A percentile compares a stretch with the other conserved stretches of the same genome.
Evolutionary conservation across 2,888 invertebrate genomes (phyloP).

Genomic region (Mimachlamys varia): DNA sequence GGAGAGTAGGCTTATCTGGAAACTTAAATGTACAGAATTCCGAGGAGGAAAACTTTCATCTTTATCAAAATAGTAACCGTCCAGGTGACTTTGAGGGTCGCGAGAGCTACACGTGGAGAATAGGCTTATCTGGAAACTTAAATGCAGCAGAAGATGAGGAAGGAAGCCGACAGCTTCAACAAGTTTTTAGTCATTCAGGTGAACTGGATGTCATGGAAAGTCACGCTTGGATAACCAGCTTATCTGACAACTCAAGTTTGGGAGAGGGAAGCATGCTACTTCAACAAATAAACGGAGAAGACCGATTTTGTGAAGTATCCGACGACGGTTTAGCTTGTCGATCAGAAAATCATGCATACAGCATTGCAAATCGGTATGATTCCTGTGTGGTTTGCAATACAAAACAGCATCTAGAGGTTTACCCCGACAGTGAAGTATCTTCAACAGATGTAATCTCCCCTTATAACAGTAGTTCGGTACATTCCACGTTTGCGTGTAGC

Average conservation of each 20-base stretch:
- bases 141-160: no score
- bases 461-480: not conserved
- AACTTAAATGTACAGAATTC: no score
- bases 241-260: not conserved
- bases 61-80: no score
- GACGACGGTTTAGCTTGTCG: not conserved
- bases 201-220: not conserved
- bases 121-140: no score
- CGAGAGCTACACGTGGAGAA: no score
- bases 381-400: not conserved
- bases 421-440: not conserved
- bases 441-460: not conserved
- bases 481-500: not conserved
- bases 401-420: not conserved
- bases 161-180: no score
- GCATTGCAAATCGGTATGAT: not conserved
- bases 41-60: no score
- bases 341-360: not conserved
- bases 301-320: not conserved
- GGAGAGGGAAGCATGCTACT: not conserved
- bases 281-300: not conserved
- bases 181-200: no score
- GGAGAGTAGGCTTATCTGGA: no score
- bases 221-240: not conserved
- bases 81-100: not conserved